Evolutionary conservation across 2,888 invertebrate genomes (phyloP), one percentile per base, ranked within the genome.

Genomic region (Galeopsomyia nigrocyanea): DNA sequence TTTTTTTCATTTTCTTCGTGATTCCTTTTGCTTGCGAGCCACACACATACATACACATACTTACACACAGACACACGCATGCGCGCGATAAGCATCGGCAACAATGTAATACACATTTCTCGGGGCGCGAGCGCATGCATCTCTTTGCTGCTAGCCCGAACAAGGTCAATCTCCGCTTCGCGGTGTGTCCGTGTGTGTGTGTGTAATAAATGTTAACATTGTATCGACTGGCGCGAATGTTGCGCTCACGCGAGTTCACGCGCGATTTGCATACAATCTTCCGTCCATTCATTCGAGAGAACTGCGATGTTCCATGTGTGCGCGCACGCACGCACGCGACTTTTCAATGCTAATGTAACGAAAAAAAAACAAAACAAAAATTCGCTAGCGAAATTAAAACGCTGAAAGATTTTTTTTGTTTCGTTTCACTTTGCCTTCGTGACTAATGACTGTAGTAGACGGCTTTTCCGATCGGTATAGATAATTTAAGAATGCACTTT

Each of bases 341-440:
- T 60, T 50, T 58, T 51, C 57, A 71, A 22, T 53, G 51, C 49
- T 63, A 49, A 7, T 19, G 51, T 19, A 56, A 51, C 46, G 53
- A 50, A 39, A 21, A 19, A 47, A 19, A 16, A 0, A 5, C 57
- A n/a, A 74, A 70, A 75, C 69, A 46, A 46, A n/a, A n/a, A n/a
- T n/a, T n/a, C n/a, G 7, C 47, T 22, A 58, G 26, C 62, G 77
- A 74, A 78, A 80, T 80, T 79, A 77, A 77, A 78, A 77, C 68
- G 78, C 73, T 79, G 77, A 77, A 78, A 74, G 57, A 39, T 39
- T 39, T 67, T 51, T 51, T 46, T 10, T 1, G 7, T 39, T 31
- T 31, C 6, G 6, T 31, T 31, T 31, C 31, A 39, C 39, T 39
- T 39, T 39, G 53, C 55, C 71, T 72, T 70, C 73, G 73, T 73